Percentiles rank a stretch among this genome's conserved stretches.
Evolutionary conservation across 2,797 vertebrate genomes (phyloP).

Genomic region (Pangasius sanitwongsei): DNA sequence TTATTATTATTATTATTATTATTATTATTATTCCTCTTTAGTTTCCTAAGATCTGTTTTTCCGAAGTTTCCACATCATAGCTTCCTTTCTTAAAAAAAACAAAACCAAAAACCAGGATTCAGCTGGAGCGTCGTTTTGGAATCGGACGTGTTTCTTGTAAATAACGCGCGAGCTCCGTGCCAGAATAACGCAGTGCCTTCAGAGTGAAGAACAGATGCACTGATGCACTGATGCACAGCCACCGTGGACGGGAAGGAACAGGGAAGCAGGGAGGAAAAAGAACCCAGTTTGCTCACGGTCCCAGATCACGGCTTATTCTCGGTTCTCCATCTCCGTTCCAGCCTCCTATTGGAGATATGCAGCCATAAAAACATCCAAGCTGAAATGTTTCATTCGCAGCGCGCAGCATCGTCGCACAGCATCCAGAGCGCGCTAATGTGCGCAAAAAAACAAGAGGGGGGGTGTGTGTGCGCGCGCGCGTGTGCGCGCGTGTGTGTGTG

Average conservation of each 20-base stretch:
- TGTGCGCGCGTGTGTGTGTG: neutral
- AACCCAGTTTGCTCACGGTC: neutral
- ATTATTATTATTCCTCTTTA: conserved; percentile 58
- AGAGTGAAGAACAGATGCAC: neutral
- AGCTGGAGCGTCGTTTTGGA: neutral
- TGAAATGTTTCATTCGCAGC: conserved; percentile 1
- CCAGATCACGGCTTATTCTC: neutral
- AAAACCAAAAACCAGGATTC: neutral
- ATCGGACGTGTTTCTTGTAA: conserved; percentile 4
- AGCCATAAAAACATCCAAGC: conserved; percentile 10
- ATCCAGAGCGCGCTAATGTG: conserved; percentile 5
- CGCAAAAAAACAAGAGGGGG: neutral
- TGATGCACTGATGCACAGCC: neutral
- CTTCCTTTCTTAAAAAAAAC: conserved; percentile 32
- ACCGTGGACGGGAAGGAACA: neutral
- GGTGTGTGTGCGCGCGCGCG: neutral
- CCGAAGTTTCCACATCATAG: conserved; percentile 10
- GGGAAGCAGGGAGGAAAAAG: neutral
- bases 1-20: neutral
- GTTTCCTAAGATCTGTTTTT: conserved; percentile 8
- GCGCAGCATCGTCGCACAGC: conserved; percentile 11
- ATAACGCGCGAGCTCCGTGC: conserved; percentile 33
- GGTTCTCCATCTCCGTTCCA: neutral
- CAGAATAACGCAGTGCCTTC: conserved; percentile 51
- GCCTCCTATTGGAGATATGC: neutral